Base-by-base conservation (phyloP, 2,888 invertebrate genomes). In the Lottia gigantea region DNA sequence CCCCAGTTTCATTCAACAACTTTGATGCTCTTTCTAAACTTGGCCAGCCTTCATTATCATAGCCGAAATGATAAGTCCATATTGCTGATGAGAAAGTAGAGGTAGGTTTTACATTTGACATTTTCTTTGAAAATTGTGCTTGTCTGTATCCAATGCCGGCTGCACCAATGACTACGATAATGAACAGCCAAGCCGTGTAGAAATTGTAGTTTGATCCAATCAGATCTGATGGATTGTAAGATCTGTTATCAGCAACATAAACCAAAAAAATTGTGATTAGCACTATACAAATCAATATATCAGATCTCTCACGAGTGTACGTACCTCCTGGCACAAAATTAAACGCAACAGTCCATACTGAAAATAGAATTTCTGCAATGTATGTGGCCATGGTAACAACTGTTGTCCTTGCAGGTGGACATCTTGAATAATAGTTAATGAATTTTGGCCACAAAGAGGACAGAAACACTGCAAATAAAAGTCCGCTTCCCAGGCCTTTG, bases 1-100 rank as follows among this genome's bases (percentile, higher is more conserved):
- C 88, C 66, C 84, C 87, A 72, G 87, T 86, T 70, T 88, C 82
- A 66, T 83, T 82, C 15, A 89, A 78, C 23, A 88, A 69, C 14
- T 75, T 45, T 6, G 86, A 87, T 46, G 86, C 78, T 66, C 88
- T 76, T 67, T 88, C 87, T 70, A 89, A 76, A 78, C 88, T 88
- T 4, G 88, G 89, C 88, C 88, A 88, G 40, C 88, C 89, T 71
- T 82, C 78, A 76, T 89, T 89, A 72, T 89, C 89, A 77, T 88
- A 89, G 45, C 88, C 89, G 82, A 89, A 89, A 77, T 89, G 89
- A 74, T 85, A 88, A 3, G 89, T 89, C 88, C 88, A 89, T 23
- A 89, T 87, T 26, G 85, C 85, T 6, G 88, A 83, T 1, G 84
- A 83, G 69, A 89, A 83, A 66, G 82, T 79, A 31, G 78, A 79